Conservation (phyloP, 2,797 vertebrate genomes). For the Passerculus sandwichensis region DNA sequence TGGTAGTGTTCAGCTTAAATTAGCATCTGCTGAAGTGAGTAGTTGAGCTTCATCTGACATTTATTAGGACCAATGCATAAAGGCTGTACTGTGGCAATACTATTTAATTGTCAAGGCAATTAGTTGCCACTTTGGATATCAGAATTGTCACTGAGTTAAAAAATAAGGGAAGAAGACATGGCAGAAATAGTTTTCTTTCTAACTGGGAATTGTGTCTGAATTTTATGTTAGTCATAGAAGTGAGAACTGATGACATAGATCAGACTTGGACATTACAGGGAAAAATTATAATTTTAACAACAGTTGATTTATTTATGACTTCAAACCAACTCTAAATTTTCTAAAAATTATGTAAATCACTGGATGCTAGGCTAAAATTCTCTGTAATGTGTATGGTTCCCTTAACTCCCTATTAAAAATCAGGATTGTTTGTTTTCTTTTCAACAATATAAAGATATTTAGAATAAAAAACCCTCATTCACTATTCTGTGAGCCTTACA, state of each 20-base stretch:
- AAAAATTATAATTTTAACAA: slow-evolving; percentile 63
- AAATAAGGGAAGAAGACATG: background rate
- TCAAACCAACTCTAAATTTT: slow-evolving; percentile 61
- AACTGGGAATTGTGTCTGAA: slow-evolving; percentile 36
- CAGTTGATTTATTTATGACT: slow-evolving; percentile 59
- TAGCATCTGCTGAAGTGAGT: slow-evolving; percentile 53
- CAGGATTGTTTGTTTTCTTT: slow-evolving; percentile 52
- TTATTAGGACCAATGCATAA: slow-evolving; percentile 68
- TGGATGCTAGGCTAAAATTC: slow-evolving; percentile 37
- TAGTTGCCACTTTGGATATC: slow-evolving; percentile 60
- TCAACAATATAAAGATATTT: background rate
- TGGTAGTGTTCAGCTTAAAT: slow-evolving; percentile 64
- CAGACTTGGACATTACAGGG: background rate
- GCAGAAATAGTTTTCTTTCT: slow-evolving; percentile 24
- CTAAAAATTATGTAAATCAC: slow-evolving; percentile 29
- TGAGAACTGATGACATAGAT: slow-evolving; percentile 16
- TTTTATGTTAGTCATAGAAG: slow-evolving; percentile 24
- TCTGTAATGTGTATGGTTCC: slow-evolving; percentile 39
- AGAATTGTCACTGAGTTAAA: slow-evolving; percentile 56
- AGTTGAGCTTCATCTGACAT: slow-evolving; percentile 69
- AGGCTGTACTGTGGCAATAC: slow-evolving; percentile 56
- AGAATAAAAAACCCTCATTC: background rate
- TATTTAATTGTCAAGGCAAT: slow-evolving; percentile 54
- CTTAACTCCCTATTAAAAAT: background rate
- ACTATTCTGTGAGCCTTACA: background rate